Base-by-base conservation (phyloP, 2,888 invertebrate species). In the Epiblema foenella region DNA sequence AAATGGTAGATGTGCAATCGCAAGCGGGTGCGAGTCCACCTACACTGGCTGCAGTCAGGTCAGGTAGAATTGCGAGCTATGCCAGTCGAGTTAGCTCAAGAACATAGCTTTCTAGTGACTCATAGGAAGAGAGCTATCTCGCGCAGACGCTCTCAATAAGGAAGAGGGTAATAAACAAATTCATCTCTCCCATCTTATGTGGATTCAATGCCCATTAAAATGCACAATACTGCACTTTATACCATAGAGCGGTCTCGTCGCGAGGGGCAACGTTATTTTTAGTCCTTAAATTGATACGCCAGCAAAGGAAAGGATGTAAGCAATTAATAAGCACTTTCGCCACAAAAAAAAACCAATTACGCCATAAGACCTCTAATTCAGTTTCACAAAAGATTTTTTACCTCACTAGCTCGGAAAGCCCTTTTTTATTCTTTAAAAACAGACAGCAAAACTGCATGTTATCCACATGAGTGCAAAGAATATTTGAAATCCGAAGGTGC, bases 141-240 rank as follows among this genome's bases (percentile, higher is more conserved):
- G 86, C 84, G 79, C 93, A 92, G 92, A 92, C 93, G 91, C 84
- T 91, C 91, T 92, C 93, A 93, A 93, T 93, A 91, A 93, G 93
- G 93, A 93, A 93, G 93, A 89, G 90, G 89, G 91, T 88, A 93
- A 93, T 93, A 93, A 93, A 93, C 91, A 91, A 93, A 93, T 91
- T 92, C 93, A 92, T 91, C 92, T 92, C 92, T 89, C 86, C 85
- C 89, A 89, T 91, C 93, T 92, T 91, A 89, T 89, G 91, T 87
- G 87, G 90, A 91, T 89, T 87, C 86, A 83, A 82, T 79, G 88
- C 81, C 86, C 86, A 90, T 92, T 93, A 91, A 91, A 91, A 89
- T 89, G 92, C 91, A 93, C 92, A 93, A 93, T 92, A 89, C 89
- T 93, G 91, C 90, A 91, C 90, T 92, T 87, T 89, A 90, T 90